These are phyloP conservation scores for Corythucha ciliata DNA, from an alignment of 2,888 invertebrate genomes.

Conservation along the genomic window DNA sequence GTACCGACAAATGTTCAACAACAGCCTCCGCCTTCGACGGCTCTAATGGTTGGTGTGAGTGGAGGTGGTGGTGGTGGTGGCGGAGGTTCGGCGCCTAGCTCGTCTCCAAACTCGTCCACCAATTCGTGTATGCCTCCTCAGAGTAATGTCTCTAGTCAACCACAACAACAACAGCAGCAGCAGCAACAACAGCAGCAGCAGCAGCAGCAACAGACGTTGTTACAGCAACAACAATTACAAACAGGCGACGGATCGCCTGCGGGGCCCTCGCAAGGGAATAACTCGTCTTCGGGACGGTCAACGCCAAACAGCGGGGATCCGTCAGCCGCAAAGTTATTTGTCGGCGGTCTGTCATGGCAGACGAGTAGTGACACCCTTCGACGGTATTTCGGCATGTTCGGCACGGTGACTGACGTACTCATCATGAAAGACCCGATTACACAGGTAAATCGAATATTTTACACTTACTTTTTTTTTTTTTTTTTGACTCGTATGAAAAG, in stretches of 20 bases:
- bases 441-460: constrained; percentile 54
- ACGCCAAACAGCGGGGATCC: constrained; percentile 47
- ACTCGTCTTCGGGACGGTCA: constrained; percentile 44
- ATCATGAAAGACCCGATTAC: constrained; percentile 93
- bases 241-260: constrained; percentile 51
- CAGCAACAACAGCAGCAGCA: constrained; percentile 41
- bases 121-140: too few species aligned
- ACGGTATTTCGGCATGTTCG: constrained; percentile 87
- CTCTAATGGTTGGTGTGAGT: too few species aligned
- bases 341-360: constrained; percentile 88
- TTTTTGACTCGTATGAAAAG: too few species aligned
- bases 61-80: neutral
- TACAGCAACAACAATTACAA: neutral
- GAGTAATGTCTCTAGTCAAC: neutral
- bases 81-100: neutral
- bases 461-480: constrained; percentile 21
- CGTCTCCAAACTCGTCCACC: too few species aligned
- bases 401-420: constrained; percentile 79
- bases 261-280: constrained; percentile 65
- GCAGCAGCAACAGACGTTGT: constrained; percentile 41
- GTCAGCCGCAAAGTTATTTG: constrained; percentile 78
- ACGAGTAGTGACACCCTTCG: constrained; percentile 85
- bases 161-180: too few species aligned
- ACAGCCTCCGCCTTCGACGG: constrained; percentile 48
- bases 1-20: constrained; percentile 37